phyloP scores from a whole-genome alignment of 64 coral and sea anemone species.

The Acropora yongei region DNA sequence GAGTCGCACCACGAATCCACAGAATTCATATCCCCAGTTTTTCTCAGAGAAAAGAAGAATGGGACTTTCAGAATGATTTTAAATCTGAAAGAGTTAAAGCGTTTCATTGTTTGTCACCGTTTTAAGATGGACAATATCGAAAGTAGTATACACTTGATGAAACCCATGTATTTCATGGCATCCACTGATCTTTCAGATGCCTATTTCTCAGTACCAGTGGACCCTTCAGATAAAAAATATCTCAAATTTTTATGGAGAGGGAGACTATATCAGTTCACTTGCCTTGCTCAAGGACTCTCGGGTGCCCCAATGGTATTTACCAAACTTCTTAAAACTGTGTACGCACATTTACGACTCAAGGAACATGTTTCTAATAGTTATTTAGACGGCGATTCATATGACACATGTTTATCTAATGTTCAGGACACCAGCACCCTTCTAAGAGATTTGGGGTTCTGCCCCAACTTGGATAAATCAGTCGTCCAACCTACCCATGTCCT shows the following conservation, averaged over 20 bases:
- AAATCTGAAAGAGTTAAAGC: slow-evolving; percentile 49
- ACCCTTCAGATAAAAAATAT: too few species aligned
- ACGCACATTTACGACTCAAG: slow-evolving; percentile 13
- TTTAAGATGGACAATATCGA: slow-evolving; percentile 72
- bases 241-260: too few species aligned
- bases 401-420: slow-evolving; percentile 8
- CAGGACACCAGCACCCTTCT: slow-evolving; percentile 24
- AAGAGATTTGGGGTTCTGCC: slow-evolving; percentile 13
- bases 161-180: slow-evolving; percentile 4
- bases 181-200: slow-evolving; percentile 7
- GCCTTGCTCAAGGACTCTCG: not conserved
- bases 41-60: slow-evolving; percentile 52
- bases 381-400: not conserved
- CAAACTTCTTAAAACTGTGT: slow-evolving; percentile 36
- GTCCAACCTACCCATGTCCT: too few species aligned
- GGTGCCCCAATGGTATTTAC: slow-evolving; percentile 1
- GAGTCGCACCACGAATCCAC: slow-evolving; percentile 28
- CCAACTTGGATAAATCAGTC: not conserved
- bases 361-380: slow-evolving; percentile 28
- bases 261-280: too few species aligned
- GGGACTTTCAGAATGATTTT: slow-evolving; percentile 50
- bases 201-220: slow-evolving; percentile 5
- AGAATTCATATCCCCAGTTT: slow-evolving; percentile 57
- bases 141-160: slow-evolving; percentile 38
- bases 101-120: slow-evolving; percentile 33